Evolutionary conservation across 2,797 vertebrate genomes (phyloP).

Genomic region (Glyptemys insculpta): DNA sequence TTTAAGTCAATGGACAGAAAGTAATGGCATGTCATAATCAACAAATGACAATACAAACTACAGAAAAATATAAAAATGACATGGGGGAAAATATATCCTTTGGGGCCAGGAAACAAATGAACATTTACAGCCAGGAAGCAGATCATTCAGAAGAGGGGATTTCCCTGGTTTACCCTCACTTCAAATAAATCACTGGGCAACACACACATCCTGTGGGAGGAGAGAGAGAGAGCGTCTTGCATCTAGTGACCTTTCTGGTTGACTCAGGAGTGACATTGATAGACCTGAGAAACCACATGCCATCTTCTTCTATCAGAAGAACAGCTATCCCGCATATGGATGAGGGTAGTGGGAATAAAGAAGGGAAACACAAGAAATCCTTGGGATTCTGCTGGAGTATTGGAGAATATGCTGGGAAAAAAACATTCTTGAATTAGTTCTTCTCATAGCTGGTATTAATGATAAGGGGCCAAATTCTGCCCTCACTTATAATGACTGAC

Average conservation of each 20-base stretch:
- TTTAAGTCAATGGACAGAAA: constrained; percentile 1
- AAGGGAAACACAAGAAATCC: background rate
- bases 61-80: background rate
- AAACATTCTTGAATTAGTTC: background rate
- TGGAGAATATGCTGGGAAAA: background rate
- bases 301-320: background rate
- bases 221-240: background rate
- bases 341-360: background rate
- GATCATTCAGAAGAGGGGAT: background rate
- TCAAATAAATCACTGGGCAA: background rate
- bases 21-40: background rate
- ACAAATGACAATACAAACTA: background rate
- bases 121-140: background rate
- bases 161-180: background rate
- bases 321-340: background rate
- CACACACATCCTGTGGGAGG: accelerated
- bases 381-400: background rate
- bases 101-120: background rate
- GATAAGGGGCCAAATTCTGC: background rate
- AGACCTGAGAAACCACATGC: background rate
- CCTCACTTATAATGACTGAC: background rate
- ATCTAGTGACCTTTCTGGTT: background rate
- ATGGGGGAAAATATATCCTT: background rate
- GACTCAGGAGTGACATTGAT: background rate
- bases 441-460: background rate